Conservation (phyloP, 2,113 vertebrate species). For the Leuciscus idus region DNA sequence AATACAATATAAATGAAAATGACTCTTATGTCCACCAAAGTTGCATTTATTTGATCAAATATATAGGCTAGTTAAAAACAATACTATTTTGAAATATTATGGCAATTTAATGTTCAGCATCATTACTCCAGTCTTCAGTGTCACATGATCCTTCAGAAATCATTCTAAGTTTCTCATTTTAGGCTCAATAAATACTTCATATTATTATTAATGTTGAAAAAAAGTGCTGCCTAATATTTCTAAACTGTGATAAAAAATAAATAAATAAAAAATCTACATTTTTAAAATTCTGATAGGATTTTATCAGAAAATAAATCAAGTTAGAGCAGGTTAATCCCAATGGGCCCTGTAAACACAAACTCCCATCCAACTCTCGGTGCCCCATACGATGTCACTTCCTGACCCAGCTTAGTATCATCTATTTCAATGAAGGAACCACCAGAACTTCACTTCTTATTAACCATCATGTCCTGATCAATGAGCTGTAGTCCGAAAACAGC, state of each 20-base stretch:
- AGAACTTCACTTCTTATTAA: slow-evolving; percentile 73
- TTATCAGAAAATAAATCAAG: background rate
- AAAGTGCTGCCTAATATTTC: no score
- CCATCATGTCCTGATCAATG: slow-evolving; percentile 77
- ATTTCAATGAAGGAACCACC: slow-evolving; percentile 62
- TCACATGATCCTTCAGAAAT: no score
- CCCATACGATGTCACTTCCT: slow-evolving; percentile 55
- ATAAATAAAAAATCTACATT: no score
- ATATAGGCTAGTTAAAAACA: background rate
- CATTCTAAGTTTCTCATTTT: no score
- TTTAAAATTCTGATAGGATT: no score
- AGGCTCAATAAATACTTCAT: no score
- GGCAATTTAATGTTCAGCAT: no score
- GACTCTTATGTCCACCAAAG: background rate
- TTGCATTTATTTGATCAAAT: background rate
- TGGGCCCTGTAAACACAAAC: slow-evolving; percentile 6
- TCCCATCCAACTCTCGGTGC: background rate
- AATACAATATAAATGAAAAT: no score
- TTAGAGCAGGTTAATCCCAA: background rate
- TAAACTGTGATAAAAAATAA: no score
- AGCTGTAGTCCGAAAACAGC: slow-evolving; percentile 73
- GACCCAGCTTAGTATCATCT: slow-evolving; percentile 49
- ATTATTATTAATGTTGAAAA: no score
- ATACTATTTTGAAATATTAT: no score
- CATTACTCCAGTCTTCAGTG: no score